These are phyloP conservation scores for Calliopum simillimum DNA, from an alignment of 2,888 invertebrate genomes.

Conservation along the genomic window DNA sequence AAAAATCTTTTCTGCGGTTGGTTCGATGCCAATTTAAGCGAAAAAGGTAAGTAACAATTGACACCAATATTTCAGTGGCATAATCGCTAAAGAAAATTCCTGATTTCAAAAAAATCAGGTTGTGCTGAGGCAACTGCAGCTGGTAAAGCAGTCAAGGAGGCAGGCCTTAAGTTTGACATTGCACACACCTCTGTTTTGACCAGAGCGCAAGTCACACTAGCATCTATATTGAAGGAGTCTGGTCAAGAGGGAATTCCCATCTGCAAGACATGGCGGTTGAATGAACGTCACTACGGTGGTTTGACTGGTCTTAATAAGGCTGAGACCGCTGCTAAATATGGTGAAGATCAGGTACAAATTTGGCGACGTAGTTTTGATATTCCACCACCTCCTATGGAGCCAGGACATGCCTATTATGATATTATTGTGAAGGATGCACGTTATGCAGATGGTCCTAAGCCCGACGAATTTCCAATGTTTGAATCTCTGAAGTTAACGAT, in stretches of 20 bases:
- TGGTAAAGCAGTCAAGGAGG: conserved; percentile 82
- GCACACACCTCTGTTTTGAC: conserved; percentile 86
- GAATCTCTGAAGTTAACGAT: conserved; percentile 89
- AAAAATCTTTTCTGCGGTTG: conserved; percentile 82
- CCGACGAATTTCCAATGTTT: conserved; percentile 84
- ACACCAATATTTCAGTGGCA: not conserved
- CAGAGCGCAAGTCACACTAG: conserved; percentile 82
- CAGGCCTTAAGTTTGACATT: conserved; percentile 80
- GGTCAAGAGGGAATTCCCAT: conserved; percentile 78
- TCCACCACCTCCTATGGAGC: conserved; percentile 87
- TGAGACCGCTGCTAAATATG: conserved; percentile 89
- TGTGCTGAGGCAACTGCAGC: conserved; percentile 70
- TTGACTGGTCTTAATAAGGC: conserved; percentile 90
- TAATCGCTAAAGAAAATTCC: not conserved
- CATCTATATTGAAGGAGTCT: conserved; percentile 76
- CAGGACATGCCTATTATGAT: conserved; percentile 81
- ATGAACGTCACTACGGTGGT: conserved; percentile 90
- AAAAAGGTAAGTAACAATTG: conserved; percentile 71
- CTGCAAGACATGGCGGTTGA: conserved; percentile 84
- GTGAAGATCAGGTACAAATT: conserved; percentile 85
- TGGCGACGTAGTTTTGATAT: conserved; percentile 89
- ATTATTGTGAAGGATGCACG: conserved; percentile 82
- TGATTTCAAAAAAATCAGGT: conserved; percentile 48
- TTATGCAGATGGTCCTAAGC: conserved; percentile 79
- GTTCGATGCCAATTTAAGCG: conserved; percentile 78